Evolutionary conservation across 2,888 invertebrate genomes (phyloP).

Genomic region (Pollenia griseotomentosa): DNA sequence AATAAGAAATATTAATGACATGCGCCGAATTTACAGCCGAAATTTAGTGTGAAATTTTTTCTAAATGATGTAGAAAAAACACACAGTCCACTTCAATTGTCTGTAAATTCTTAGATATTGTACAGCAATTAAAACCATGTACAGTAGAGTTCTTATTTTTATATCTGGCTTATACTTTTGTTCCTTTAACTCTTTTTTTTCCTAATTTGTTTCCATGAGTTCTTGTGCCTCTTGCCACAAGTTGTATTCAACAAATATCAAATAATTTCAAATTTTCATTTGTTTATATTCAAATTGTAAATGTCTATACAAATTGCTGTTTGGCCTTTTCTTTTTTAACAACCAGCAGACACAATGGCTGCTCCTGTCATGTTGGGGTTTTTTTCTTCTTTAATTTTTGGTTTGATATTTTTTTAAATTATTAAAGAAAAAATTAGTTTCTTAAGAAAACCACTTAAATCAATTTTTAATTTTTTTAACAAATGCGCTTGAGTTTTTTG

Average conservation of each 20-base stretch:
- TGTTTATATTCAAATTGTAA: conserved; percentile 49
- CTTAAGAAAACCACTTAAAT: conserved; percentile 69
- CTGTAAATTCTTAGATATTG: conserved; percentile 34
- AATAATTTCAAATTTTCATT: conserved; percentile 45
- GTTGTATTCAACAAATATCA: conserved; percentile 2
- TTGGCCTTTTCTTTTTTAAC: conserved; percentile 28
- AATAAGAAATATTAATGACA: conserved; percentile 65
- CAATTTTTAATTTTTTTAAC: conserved; percentile 54
- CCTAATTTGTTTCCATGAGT: neutral
- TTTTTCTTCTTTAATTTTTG: conserved; percentile 15
- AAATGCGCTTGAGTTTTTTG: conserved; percentile 42
- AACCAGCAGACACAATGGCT: conserved; percentile 62
- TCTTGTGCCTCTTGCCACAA: conserved; percentile 26
- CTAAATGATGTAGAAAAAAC: neutral
- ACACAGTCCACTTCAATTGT: conserved; percentile 61
- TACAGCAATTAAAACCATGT: conserved; percentile 64
- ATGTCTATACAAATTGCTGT: conserved; percentile 38
- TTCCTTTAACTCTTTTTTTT: conserved; percentile 43
- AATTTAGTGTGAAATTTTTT: conserved; percentile 63
- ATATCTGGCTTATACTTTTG: neutral
- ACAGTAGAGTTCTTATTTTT: conserved; percentile 2
- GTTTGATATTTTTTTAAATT: conserved; percentile 47
- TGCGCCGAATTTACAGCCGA: conserved; percentile 64
- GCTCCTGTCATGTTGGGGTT: conserved; percentile 18
- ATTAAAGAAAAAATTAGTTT: conserved; percentile 48